phyloP scores from a whole-genome alignment of 23 tunicate genomes.

The Diplosoma virens region DNA sequence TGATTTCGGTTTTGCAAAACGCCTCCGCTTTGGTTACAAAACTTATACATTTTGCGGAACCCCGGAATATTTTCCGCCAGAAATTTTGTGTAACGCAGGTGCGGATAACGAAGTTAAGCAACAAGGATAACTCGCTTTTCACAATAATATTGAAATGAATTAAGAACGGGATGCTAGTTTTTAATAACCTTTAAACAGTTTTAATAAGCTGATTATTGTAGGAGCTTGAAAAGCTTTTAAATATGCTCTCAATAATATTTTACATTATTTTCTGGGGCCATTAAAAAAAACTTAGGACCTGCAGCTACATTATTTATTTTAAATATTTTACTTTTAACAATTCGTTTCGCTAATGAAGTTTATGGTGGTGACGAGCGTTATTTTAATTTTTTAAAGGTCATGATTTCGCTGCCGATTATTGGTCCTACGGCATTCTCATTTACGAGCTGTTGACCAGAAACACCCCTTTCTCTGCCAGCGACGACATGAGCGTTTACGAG shows the following conservation, averaged over 20 bases:
- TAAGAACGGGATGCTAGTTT: too few species aligned
- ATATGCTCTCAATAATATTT: too few species aligned
- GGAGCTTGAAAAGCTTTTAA: too few species aligned
- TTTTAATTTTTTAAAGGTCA: constrained; percentile 65
- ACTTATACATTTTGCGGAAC: constrained; percentile 98
- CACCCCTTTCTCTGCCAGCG: constrained; percentile 76
- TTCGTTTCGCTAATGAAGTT: too few species aligned
- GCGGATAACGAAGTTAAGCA: too few species aligned
- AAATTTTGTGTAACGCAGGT: constrained; percentile 70
- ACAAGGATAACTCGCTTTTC: too few species aligned
- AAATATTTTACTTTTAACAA: background rate
- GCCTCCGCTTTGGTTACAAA: constrained; percentile 55
- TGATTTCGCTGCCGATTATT: constrained; percentile 75
- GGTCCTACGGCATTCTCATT: constrained; percentile 83
- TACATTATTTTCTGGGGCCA: too few species aligned
- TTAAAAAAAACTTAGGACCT: too few species aligned
- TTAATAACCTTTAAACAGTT: too few species aligned
- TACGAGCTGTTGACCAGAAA: constrained; percentile 74
- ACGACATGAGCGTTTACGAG: constrained; percentile 83
- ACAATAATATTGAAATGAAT: too few species aligned
- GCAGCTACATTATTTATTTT: background rate
- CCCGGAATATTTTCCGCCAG: constrained; percentile 97
- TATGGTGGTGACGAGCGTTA: too few species aligned
- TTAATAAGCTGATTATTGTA: too few species aligned
- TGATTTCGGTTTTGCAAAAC: constrained; percentile 93